A percentile compares a stretch with the other conserved stretches of the same genome.
phyloP scores from a whole-genome alignment of 2,797 vertebrate genomes.

The Echiichthys vipera region DNA sequence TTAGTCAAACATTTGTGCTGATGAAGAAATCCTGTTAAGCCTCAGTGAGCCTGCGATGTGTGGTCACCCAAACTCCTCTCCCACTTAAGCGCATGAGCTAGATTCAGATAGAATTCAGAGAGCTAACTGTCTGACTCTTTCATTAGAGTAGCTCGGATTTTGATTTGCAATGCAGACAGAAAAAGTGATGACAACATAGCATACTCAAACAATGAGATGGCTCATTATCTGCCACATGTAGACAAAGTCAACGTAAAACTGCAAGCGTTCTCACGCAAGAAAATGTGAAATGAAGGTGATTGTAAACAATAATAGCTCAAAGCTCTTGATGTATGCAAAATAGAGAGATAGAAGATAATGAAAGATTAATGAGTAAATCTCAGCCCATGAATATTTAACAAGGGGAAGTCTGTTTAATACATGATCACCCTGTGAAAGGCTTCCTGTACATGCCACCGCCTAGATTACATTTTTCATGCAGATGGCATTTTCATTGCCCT shows the following conservation, averaged over 20 bases:
- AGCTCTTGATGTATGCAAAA: conserved; percentile 76
- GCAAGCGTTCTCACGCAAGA: background rate
- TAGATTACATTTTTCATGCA: conserved; percentile 73
- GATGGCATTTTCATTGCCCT: conserved; percentile 78
- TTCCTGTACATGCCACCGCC: conserved; percentile 76
- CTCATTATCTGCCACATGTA: conserved; percentile 30
- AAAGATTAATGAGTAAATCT: conserved; percentile 86
- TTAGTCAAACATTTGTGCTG: conserved; percentile 46
- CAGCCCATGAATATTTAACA: conserved; percentile 85
- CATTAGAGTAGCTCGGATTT: conserved; percentile 11
- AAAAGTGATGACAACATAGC: conserved; percentile 25
- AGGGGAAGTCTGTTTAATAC: conserved; percentile 83
- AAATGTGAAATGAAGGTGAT: conserved; percentile 49
- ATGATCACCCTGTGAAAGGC: conserved; percentile 77
- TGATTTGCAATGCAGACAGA: conserved; percentile 17
- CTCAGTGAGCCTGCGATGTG: conserved; percentile 38
- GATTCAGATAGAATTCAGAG: conserved; percentile 43
- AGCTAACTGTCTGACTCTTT: conserved; percentile 27
- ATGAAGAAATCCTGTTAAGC: conserved; percentile 56
- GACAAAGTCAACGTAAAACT: conserved; percentile 11
- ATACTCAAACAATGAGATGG: conserved; percentile 35
- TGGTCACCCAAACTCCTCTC: conserved; percentile 48
- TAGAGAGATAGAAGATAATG: conserved; percentile 81
- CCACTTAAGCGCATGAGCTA: conserved; percentile 25
- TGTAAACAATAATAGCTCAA: conserved; percentile 61